Evolutionary conservation across 1,140 invertebrate species (phyloP), one percentile per base, ranked within the genome.

Genomic region (Rhizoglyphus robini): DNA sequence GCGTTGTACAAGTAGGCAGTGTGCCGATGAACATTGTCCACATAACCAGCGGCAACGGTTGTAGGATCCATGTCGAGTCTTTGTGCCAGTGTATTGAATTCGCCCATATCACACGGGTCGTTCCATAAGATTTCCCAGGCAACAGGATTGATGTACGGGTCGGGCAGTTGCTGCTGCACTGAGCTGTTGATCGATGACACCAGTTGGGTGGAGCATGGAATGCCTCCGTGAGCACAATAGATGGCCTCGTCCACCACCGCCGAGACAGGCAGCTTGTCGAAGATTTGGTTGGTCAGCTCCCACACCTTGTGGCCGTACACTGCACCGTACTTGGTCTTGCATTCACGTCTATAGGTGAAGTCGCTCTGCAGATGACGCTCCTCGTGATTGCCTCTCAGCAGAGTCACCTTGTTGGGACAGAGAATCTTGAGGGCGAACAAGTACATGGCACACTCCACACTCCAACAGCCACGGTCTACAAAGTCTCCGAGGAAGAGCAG

Each of bases 1-100:
- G 77, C 78, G 68, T 79, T 83, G 73, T 86, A 88, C 65, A 85
- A 80, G 73, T 84, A 83, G 13, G 82, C 86, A 0, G 86, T 87
- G 41, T 84, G n/a, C n/a, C n/a, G n/a, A n/a, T n/a, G n/a, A n/a
- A n/a, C n/a, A n/a, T n/a, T n/a, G n/a, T n/a, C n/a, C n/a, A n/a
- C n/a, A n/a, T n/a, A n/a, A n/a, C n/a, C n/a, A n/a, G n/a, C n/a
- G n/a, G n/a, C n/a, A n/a, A n/a, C n/a, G n/a, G n/a, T n/a, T n/a
- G n/a, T n/a, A n/a, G n/a, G n/a, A 20, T 49, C 47, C 4, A 68
- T 15, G 11, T 48, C 31, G 27, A 30, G 15, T 13, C 46, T 18
- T 15, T 68, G 54, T 8, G 48, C 49, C 11, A 38, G 4, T 18
- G 63, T 57, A n/a, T 20, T 31, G 32, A 54, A 70, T 69, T 71